These are phyloP conservation scores for Rutpela maculata DNA, from an alignment of 2,888 invertebrate species.

Conservation along the genomic window DNA sequence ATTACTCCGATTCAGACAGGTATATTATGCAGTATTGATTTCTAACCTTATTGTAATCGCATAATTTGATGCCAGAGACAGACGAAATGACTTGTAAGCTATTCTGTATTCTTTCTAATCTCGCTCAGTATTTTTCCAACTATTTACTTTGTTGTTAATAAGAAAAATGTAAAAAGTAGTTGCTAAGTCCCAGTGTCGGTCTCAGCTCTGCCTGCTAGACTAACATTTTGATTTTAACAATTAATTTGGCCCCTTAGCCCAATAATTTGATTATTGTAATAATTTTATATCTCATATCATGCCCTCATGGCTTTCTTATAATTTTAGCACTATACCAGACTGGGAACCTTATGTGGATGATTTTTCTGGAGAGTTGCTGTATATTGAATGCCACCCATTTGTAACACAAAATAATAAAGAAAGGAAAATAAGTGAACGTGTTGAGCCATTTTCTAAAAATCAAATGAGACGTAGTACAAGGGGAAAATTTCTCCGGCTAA, in stretches of 20 bases:
- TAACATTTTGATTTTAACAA: too few species aligned
- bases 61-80: slow-evolving; percentile 5
- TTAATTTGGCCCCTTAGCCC: too few species aligned
- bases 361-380: slow-evolving; percentile 80
- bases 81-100: too few species aligned
- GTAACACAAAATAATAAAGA: slow-evolving; percentile 69
- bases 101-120: too few species aligned
- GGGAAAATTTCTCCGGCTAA: slow-evolving; percentile 76
- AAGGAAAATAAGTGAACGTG: slow-evolving; percentile 58
- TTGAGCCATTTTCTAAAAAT: slow-evolving; percentile 67
- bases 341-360: slow-evolving; percentile 81
- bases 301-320: too few species aligned
- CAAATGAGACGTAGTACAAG: slow-evolving; percentile 71
- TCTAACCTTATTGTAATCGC: not conserved
- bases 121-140: too few species aligned
- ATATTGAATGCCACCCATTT: slow-evolving; percentile 77
- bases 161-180: too few species aligned
- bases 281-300: too few species aligned
- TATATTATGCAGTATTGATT: slow-evolving; percentile 56
- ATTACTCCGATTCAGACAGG: slow-evolving; percentile 80
- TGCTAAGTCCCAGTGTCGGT: too few species aligned
- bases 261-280: not conserved
- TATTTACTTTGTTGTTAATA: too few species aligned
- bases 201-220: too few species aligned
- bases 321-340: slow-evolving; percentile 79